Conservation (phyloP, 2,797 vertebrate species). For the Spatula clypeata region DNA sequence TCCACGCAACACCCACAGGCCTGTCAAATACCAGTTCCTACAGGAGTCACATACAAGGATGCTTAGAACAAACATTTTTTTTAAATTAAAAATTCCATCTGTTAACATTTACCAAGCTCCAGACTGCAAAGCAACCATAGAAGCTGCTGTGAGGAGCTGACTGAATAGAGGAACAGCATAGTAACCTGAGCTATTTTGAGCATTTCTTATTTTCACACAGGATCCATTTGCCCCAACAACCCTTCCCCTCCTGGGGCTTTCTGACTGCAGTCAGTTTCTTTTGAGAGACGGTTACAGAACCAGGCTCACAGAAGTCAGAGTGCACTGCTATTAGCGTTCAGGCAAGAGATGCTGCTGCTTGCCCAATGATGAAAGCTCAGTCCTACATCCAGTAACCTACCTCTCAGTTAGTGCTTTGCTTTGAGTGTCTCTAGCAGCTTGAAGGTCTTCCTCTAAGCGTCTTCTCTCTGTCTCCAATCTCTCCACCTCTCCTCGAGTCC, state of each 20-base stretch:
- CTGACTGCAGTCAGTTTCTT: background rate
- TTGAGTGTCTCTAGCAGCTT: conserved; percentile 94
- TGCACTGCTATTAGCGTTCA: background rate
- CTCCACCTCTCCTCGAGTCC: conserved; percentile 91
- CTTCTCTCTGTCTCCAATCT: conserved; percentile 92
- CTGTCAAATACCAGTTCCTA: conserved; percentile 63
- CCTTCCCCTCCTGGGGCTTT: background rate
- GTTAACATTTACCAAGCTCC: conserved; percentile 51
- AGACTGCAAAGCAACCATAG: conserved; percentile 16
- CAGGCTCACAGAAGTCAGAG: background rate
- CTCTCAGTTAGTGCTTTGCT: conserved; percentile 97
- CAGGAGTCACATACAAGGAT: conserved; percentile 40
- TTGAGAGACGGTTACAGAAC: background rate
- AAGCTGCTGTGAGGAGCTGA: conserved; percentile 20
- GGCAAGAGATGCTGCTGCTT: background rate
- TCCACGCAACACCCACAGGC: background rate
- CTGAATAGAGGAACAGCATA: conserved; percentile 34
- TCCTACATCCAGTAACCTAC: conserved; percentile 72
- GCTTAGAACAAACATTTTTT: conserved; percentile 33
- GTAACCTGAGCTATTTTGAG: background rate
- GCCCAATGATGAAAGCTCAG: background rate
- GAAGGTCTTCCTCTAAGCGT: conserved; percentile 93
- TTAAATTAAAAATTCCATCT: conserved; percentile 48
- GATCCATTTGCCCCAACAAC: background rate
- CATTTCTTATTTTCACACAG: background rate